Conservation (phyloP, 2,797 vertebrate species). For the Myotis daubentonii region DNA sequence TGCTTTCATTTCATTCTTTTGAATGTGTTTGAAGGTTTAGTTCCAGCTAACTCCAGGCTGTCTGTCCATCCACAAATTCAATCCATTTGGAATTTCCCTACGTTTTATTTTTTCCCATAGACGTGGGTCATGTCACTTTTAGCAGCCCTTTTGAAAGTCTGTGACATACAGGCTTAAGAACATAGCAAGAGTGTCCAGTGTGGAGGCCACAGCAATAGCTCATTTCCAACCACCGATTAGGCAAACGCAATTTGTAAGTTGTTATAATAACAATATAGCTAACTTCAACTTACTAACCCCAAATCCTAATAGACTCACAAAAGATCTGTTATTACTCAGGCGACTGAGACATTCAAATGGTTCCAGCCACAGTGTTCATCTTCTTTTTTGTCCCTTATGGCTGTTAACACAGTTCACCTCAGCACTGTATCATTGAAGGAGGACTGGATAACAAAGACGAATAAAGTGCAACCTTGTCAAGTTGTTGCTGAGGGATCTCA, state of each 20-base stretch:
- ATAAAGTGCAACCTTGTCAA: background rate
- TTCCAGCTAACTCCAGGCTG: background rate
- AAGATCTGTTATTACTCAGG: background rate
- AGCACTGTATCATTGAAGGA: background rate
- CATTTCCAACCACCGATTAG: background rate
- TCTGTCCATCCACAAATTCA: background rate
- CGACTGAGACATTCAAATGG: background rate
- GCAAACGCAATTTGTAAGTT: background rate
- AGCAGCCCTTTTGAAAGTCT: background rate
- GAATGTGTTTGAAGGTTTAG: background rate
- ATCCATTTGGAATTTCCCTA: background rate
- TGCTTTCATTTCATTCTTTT: background rate
- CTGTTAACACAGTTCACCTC: background rate
- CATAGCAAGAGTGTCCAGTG: background rate
- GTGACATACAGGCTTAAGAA: background rate
- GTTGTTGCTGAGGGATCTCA: conserved; percentile 6
- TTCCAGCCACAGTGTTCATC: background rate
- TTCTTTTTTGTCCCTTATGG: conserved; percentile 3
- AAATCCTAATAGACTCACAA: background rate
- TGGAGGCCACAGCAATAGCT: background rate
- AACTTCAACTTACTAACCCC: background rate
- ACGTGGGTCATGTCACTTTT: background rate
- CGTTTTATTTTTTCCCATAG: background rate
- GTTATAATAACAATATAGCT: background rate
- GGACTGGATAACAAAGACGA: background rate